Conservation (phyloP, 2,797 vertebrate species). For the Myripristis jacobus region DNA sequence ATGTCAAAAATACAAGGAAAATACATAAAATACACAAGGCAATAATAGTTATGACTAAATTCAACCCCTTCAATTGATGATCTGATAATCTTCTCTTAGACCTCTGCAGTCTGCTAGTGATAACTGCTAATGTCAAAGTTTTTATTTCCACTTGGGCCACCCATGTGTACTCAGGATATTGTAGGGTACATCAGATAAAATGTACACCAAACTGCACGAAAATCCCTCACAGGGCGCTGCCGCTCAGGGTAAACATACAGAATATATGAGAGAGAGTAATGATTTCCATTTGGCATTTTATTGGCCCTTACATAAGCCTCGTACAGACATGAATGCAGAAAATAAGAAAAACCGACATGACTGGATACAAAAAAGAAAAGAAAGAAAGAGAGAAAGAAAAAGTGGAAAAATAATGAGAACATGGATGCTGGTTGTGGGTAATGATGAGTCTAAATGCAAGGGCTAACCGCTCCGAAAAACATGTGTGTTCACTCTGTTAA, state of each 20-base stretch:
- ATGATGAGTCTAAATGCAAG: constrained; percentile 72
- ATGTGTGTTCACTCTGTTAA: constrained; percentile 65
- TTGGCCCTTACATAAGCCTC: constrained; percentile 43
- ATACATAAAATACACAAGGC: not conserved
- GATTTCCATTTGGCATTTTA: constrained; percentile 68
- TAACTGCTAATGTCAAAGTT: not conserved
- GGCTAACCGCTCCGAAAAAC: constrained; percentile 65
- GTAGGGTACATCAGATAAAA: constrained; percentile 22
- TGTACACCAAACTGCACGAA: constrained; percentile 2
- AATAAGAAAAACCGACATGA: constrained; percentile 54
- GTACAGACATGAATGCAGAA: constrained; percentile 51
- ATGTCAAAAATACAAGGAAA: not conserved
- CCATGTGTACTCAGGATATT: not conserved
- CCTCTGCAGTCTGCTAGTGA: no score
- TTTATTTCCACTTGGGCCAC: constrained; percentile 6
- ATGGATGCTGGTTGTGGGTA: constrained; percentile 64
- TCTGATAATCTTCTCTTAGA: not conserved
- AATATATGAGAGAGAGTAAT: constrained; percentile 54
- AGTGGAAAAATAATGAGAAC: constrained; percentile 63
- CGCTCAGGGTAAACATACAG: constrained; percentile 48
- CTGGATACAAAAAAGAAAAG: constrained; percentile 31
- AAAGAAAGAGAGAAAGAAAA: not conserved
- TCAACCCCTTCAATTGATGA: not conserved
- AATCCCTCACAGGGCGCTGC: constrained; percentile 3
- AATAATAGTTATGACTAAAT: constrained; percentile 7